A percentile compares a stretch with the other conserved stretches of the same genome.
Evolutionary conservation across 2,888 invertebrate species (phyloP).

Genomic region (Diabrotica balteata): DNA sequence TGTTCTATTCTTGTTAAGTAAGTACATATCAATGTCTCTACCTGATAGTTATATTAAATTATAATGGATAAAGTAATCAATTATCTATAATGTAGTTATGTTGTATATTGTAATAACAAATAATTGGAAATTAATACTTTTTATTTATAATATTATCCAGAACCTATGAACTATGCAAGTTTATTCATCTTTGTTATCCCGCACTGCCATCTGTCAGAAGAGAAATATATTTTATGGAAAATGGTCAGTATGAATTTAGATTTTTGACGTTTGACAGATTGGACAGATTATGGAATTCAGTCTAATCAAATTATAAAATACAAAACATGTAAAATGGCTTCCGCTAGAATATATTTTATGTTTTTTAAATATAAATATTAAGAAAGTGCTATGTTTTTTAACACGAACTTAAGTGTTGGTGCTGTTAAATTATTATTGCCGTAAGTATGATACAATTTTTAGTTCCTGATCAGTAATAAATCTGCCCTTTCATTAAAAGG

Average conservation of each 20-base stretch:
- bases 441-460: background rate
- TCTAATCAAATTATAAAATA: slow-evolving; percentile 27
- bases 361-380: slow-evolving; percentile 7
- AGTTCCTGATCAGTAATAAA: slow-evolving; percentile 4
- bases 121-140: no score
- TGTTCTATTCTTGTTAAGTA: no score
- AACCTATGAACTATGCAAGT: no score
- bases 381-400: slow-evolving; percentile 6
- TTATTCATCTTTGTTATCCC: no score
- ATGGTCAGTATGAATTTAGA: slow-evolving; percentile 9
- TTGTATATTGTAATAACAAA: no score
- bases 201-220: no score
- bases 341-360: slow-evolving; percentile 8
- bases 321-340: slow-evolving; percentile 32
- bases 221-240: background rate
- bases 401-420: background rate
- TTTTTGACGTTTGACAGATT: slow-evolving; percentile 14
- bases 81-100: no score
- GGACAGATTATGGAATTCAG: slow-evolving; percentile 19
- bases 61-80: no score
- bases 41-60: no score
- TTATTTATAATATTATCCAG: no score
- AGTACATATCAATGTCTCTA: no score
- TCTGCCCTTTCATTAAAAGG: slow-evolving; percentile 19
- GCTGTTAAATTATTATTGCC: slow-evolving; percentile 2